These are phyloP conservation scores for Chrysocyon brachyurus DNA, from an alignment of 2,797 vertebrate species.

Conservation along the genomic window DNA sequence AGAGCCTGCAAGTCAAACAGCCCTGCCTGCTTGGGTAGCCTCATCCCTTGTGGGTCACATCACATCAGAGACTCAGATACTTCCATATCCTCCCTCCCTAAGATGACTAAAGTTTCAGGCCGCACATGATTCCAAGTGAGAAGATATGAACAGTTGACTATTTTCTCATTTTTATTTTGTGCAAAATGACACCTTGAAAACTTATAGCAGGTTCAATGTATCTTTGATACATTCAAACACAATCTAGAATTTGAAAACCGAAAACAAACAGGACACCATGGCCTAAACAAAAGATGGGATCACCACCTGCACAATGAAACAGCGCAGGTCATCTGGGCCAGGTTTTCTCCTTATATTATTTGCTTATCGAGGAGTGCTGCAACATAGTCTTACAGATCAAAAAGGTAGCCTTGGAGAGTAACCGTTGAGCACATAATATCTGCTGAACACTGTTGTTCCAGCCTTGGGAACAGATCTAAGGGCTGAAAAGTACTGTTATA, in stretches of 20 bases:
- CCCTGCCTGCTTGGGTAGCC: background rate
- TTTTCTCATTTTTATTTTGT: constrained; percentile 39
- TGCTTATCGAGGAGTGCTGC: constrained; percentile 30
- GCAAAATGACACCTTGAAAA: constrained; percentile 40
- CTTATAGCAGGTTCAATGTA: background rate
- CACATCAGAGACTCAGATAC: background rate
- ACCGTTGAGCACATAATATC: background rate
- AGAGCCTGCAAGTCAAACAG: background rate
- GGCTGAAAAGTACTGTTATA: constrained; percentile 34
- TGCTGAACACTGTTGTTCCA: constrained; percentile 26
- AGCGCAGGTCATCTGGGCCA: background rate
- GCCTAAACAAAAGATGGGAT: background rate
- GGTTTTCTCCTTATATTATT: constrained; percentile 12
- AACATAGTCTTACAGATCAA: constrained; percentile 6
- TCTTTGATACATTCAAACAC: background rate
- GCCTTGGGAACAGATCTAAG: constrained; percentile 63
- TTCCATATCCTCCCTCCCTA: background rate
- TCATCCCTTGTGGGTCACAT: background rate
- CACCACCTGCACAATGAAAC: background rate
- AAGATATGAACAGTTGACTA: background rate
- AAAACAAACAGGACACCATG: background rate
- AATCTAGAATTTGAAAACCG: constrained; percentile 23
- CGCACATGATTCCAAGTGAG: background rate
- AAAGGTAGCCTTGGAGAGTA: constrained; percentile 46
- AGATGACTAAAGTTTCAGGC: background rate